Base-by-base conservation (phyloP, 2,888 invertebrate species). In the Lepidonotus clava region DNA sequence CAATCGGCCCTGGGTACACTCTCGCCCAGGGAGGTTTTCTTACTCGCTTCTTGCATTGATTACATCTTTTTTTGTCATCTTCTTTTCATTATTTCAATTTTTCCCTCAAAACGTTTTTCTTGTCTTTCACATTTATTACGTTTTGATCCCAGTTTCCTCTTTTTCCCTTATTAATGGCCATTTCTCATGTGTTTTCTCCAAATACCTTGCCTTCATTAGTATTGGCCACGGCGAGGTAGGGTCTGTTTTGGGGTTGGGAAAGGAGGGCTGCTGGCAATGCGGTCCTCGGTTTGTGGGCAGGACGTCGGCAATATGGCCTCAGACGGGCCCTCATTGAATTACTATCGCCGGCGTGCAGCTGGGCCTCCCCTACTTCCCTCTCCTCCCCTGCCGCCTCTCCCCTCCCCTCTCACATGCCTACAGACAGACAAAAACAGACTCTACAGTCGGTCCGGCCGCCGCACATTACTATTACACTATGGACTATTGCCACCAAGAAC, bases 271-370 rank as follows among this genome's bases (percentile, higher is more conserved):
- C 28, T n/a, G 61, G 61, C n/a, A 28, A n/a, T n/a, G n/a, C n/a
- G 28, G 56, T 11, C 18, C 4, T 61, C 11, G 61, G 24, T 2
- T 32, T 28, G 61, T 24, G 28, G 21, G 61, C 61, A 28, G 24
- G 61, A 32, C 28, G 36, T 2, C 18, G 71, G 36, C 71, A 71
- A 71, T 71, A 71, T 71, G 71, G 71, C 38, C 38, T 21, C 21
- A 38, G 36, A 36, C n/a, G 36, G n/a, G 36, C 41, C 21, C 51
- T 80, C 34, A 80, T 80, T 80, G 80, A 80, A 80, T 80, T 80
- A 80, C 80, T 80, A 80, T 80, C 41, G 38, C 4, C n/a, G 80
- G 1, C 24, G n/a, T 80, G 51, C 80, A 80, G 80, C 80, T 80
- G 80, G 21, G 80, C 80, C 80, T 46, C 46, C 8, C 46, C 46